Evolutionary conservation across 2,113 vertebrate species (phyloP).

Genomic region (Prinia subflava): DNA sequence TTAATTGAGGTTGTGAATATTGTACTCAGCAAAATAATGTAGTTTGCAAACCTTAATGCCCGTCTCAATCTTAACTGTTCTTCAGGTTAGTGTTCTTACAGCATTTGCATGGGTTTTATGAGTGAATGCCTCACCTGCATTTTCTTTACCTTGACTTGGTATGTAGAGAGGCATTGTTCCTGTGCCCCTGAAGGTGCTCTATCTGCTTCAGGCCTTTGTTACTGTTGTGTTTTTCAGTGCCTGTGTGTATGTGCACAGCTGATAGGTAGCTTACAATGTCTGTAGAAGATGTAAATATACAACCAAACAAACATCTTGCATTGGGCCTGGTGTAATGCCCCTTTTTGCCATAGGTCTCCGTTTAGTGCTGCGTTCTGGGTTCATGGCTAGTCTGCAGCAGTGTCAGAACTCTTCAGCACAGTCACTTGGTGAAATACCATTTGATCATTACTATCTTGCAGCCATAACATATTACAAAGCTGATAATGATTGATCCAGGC

Average conservation of each 20-base stretch:
- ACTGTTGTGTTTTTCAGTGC: neutral
- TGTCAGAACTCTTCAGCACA: neutral
- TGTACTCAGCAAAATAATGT: neutral
- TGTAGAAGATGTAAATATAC: neutral
- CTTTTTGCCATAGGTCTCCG: neutral
- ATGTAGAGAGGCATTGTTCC: neutral
- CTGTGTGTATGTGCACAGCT: neutral
- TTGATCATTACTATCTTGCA: neutral
- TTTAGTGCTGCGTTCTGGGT: neutral
- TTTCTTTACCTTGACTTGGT: neutral
- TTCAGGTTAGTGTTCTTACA: neutral
- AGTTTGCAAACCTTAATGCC: neutral
- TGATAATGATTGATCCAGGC: neutral
- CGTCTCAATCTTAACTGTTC: neutral
- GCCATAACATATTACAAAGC: neutral
- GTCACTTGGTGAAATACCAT: neutral
- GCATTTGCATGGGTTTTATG: neutral
- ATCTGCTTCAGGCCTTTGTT: neutral
- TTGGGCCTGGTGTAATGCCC: neutral
- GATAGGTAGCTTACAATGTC: neutral
- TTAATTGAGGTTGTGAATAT: slow-evolving; percentile 11
- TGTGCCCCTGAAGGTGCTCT: accelerated
- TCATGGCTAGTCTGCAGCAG: neutral
- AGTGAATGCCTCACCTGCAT: neutral
- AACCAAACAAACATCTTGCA: neutral